Conservation (phyloP, 2,888 invertebrate species). For the Agriopis marginaria region DNA sequence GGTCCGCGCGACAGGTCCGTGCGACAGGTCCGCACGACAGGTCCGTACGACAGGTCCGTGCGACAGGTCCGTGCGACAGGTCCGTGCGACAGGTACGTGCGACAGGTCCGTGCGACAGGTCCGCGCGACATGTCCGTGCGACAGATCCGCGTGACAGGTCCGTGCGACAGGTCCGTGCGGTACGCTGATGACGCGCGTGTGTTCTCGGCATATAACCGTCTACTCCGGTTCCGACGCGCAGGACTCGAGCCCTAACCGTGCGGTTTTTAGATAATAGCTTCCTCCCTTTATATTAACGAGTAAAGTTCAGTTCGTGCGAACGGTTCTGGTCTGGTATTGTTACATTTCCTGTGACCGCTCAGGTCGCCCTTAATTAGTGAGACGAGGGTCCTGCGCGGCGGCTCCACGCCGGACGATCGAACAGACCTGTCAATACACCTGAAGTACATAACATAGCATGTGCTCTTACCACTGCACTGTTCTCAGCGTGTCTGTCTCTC, state of each 20-base stretch:
- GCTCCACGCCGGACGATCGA: no score
- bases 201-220: constrained; percentile 4
- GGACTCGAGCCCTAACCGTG: constrained; percentile 14
- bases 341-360: constrained; percentile 13
- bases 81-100: no score
- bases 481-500: background rate
- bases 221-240: background rate
- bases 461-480: background rate
- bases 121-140: no score
- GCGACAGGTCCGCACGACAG: background rate
- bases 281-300: constrained; percentile 30
- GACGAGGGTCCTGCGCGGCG: constrained; percentile 12
- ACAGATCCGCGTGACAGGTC: no score
- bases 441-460: no score
- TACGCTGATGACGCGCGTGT: constrained; percentile 8
- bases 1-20: background rate
- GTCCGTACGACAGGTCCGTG: no score
- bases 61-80: background rate
- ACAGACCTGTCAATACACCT: no score
- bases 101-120: no score
- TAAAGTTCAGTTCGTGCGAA: constrained; percentile 28
- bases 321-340: constrained; percentile 5
- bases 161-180: background rate
- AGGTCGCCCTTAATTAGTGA: constrained; percentile 22
- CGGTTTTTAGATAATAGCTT: constrained; percentile 45